Base-by-base conservation (phyloP, 2,888 invertebrate species). In the Drosophila acutilabella region DNA sequence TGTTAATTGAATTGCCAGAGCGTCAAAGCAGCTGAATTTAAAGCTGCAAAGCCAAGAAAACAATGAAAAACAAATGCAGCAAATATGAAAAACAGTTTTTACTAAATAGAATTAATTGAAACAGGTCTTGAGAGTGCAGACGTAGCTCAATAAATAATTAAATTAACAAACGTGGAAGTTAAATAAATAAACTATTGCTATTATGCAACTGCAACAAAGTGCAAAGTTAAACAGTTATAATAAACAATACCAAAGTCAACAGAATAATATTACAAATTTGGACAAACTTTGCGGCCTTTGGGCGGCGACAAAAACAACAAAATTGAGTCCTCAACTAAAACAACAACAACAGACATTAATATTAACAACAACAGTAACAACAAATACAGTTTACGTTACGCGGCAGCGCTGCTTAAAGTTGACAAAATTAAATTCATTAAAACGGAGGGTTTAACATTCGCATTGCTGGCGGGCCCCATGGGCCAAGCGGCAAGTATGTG, bases 401-500 rank as follows among this genome's bases (percentile, higher is more conserved):
- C 83, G 78, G 78, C 77, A 44, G 66, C 72, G 64, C 66, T 81
- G 77, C 74, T 88, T 78, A 91, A 90, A 85, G 84, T 90, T 81
- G 90, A 90, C 83, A 91, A 90, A 83, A 91, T 91, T 90, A 90
- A 90, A 88, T 84, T 90, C 88, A 84, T 90, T 92, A 92, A 91
- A 89, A 92, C 92, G 92, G 92, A 92, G 92, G 92, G 92, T 90
- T 81, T 92, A 92, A 91, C 92, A 89, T 91, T 91, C 78, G 92
- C 91, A 85, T 91, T 92, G 91, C 91, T 92, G 90, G 92, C 92
- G 91, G 92, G 92, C 92, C 92, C 92, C 91, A 96, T 96, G 96
- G 96, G 96, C 94, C 95, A 95, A 94, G 94, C 95, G 93, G 95
- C 95, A 94, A 95, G 95, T 93, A 96, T 96, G 95, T 96, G 96